Evolutionary conservation across 1,140 invertebrate genomes (phyloP).

Genomic region (Sinonovacula constricta): DNA sequence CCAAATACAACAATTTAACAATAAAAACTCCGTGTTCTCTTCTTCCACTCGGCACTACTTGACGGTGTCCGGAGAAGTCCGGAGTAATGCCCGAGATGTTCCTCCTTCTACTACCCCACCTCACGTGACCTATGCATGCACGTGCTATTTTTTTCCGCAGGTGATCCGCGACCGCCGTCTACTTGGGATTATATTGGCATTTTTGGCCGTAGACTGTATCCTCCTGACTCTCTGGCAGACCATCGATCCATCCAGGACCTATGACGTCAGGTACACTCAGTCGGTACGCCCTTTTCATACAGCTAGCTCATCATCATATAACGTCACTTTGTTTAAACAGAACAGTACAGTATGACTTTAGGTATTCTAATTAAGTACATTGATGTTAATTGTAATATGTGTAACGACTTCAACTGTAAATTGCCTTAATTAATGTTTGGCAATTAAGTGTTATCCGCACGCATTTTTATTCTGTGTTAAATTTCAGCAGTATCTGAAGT

Average conservation of each 20-base stretch:
- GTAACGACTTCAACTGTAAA: background rate
- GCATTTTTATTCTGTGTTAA: background rate
- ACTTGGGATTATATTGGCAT: background rate
- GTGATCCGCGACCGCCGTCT: constrained; percentile 31
- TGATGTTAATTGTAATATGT: background rate
- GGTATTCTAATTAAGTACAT: background rate
- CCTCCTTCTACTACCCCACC: background rate
- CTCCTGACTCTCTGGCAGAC: constrained; percentile 38
- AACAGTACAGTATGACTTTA: background rate
- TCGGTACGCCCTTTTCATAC: constrained; percentile 1
- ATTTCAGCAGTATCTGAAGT: too few relatives aligned
- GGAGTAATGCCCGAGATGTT: background rate
- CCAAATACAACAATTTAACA: background rate
- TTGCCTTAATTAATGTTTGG: too few relatives aligned
- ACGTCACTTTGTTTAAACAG: background rate
- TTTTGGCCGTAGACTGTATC: constrained; percentile 23
- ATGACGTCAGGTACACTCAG: constrained; percentile 3
- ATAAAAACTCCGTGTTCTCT: background rate
- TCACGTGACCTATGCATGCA: background rate
- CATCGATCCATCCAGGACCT: constrained; percentile 21
- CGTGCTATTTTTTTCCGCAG: constrained; percentile 6
- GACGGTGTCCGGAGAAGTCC: background rate
- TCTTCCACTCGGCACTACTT: background rate
- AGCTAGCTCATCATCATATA: background rate
- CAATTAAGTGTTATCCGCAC: too few relatives aligned